Conservation (phyloP, 2,888 invertebrate genomes). For the Ischnura elegans region DNA sequence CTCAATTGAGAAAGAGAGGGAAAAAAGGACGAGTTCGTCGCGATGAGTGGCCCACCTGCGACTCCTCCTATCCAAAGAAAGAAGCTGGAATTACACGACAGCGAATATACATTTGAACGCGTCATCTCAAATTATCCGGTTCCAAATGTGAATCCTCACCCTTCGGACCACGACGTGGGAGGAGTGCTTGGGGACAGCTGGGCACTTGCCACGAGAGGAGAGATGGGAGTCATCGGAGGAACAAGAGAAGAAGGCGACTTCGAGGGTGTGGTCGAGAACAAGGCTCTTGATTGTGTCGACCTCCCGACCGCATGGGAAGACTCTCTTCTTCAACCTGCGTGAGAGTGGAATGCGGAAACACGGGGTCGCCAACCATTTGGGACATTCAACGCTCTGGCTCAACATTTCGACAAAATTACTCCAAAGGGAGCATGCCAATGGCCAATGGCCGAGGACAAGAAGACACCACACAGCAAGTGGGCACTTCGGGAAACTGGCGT, state of each 20-base stretch:
- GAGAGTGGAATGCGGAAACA: constrained; percentile 3
- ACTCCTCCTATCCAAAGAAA: background rate
- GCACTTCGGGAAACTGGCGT: background rate
- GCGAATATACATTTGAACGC: background rate
- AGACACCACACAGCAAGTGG: background rate
- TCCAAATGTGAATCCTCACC: background rate
- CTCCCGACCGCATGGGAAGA: background rate
- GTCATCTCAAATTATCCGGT: background rate
- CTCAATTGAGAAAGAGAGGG: background rate
- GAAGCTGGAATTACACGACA: background rate
- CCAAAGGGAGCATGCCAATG: background rate
- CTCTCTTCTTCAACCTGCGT: background rate
- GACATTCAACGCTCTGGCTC: background rate
- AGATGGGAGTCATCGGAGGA: background rate
- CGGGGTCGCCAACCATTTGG: background rate
- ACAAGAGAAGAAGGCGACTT: background rate
- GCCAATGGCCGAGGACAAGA: background rate
- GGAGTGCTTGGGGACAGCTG: background rate
- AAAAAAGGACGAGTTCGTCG: too few relatives aligned
- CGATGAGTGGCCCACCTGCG: background rate
- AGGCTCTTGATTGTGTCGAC: background rate
- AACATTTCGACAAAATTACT: background rate
- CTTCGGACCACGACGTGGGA: background rate
- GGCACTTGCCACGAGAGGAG: background rate
- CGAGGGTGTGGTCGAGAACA: constrained; percentile 11